Conservation (phyloP, 2,888 invertebrate species). For the Cinara cedri region DNA sequence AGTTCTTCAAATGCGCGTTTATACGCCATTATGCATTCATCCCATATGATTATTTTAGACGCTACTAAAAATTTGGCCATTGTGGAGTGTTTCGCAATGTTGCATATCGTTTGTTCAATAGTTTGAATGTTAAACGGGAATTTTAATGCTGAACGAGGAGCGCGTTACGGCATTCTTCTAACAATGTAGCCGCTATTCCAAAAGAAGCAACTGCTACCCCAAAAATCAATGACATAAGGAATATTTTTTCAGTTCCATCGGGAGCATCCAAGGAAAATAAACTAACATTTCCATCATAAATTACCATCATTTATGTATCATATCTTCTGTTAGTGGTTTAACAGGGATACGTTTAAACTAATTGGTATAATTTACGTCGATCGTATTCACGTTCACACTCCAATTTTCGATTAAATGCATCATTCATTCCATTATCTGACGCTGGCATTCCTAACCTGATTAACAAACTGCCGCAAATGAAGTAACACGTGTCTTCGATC, state of each 20-base stretch:
- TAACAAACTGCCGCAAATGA: slow-evolving; percentile 61
- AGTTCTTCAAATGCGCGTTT: too few species aligned
- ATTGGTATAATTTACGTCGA: slow-evolving; percentile 56
- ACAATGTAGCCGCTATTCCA: slow-evolving; percentile 64
- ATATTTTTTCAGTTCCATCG: slow-evolving; percentile 60
- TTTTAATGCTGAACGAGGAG: slow-evolving; percentile 62
- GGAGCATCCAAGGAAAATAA: slow-evolving; percentile 59
- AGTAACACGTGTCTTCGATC: too few species aligned
- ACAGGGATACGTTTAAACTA: slow-evolving; percentile 46
- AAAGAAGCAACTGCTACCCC: slow-evolving; percentile 63
- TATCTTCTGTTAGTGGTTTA: too few species aligned
- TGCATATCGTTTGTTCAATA: slow-evolving; percentile 61
- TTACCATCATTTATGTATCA: too few species aligned
- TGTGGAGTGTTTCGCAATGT: slow-evolving; percentile 60
- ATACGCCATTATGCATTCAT: too few species aligned
- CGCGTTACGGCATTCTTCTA: slow-evolving; percentile 62
- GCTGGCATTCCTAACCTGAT: slow-evolving; percentile 60
- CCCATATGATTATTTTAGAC: too few species aligned
- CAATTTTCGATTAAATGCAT: slow-evolving; percentile 61
- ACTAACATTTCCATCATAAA: too few species aligned
- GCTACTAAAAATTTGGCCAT: too few species aligned
- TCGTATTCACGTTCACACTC: slow-evolving; percentile 61
- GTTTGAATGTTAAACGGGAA: slow-evolving; percentile 56
- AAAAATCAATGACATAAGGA: too few species aligned
- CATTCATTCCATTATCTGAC: slow-evolving; percentile 60